phyloP scores from a whole-genome alignment of 1,140 invertebrate genomes.

The Brachionus manjavacas region DNA sequence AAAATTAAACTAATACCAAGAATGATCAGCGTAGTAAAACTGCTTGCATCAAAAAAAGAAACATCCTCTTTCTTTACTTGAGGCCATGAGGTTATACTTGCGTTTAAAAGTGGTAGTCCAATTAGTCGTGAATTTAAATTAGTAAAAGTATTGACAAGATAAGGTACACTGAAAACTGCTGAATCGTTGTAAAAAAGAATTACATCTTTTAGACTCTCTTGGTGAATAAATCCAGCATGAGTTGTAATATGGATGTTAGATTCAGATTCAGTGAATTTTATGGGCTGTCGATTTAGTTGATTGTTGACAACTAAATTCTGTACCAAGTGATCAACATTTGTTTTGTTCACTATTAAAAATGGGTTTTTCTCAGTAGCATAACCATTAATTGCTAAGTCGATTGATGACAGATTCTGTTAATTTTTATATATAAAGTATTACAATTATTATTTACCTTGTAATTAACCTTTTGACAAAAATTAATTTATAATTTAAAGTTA shows the following conservation, averaged over 20 bases:
- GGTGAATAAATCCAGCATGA: slow-evolving; percentile 4
- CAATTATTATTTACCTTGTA: no score
- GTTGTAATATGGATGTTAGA: background rate
- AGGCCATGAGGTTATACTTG: slow-evolving; percentile 22
- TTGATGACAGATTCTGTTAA: background rate
- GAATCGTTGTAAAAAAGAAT: slow-evolving; percentile 31
- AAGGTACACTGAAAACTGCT: background rate
- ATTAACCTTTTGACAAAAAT: no score
- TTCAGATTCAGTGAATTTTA: background rate
- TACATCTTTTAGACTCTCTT: background rate
- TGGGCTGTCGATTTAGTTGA: background rate
- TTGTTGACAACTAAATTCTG: slow-evolving; percentile 7
- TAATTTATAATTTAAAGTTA: no score
- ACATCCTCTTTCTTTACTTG: background rate
- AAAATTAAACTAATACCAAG: slow-evolving; percentile 27
- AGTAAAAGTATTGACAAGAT: background rate
- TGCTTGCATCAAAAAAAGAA: background rate
- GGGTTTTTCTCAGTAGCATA: slow-evolving; percentile 4
- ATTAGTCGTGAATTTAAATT: slow-evolving; percentile 8
- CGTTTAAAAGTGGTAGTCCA: background rate
- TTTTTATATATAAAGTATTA: no score
- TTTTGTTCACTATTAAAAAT: slow-evolving; percentile 26
- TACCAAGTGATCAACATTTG: slow-evolving; percentile 8
- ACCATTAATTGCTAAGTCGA: slow-evolving; percentile 5
- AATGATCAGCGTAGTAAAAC: slow-evolving; percentile 4